Base-by-base conservation (phyloP, 2,797 vertebrate genomes). In the Neosilurus mollespiculum region DNA sequence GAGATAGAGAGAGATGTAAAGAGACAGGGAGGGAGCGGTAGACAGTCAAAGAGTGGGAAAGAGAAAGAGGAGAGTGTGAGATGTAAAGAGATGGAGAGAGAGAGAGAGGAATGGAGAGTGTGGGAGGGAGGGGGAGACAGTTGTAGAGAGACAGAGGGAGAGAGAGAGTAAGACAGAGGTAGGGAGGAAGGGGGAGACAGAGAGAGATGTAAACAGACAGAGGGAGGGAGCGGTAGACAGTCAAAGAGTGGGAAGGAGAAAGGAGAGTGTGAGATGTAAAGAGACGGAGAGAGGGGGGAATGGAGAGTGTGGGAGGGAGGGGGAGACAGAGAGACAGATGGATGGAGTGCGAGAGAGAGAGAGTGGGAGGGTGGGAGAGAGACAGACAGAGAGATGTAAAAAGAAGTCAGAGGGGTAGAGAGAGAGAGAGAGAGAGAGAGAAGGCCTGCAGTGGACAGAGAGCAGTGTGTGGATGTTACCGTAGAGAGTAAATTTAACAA, bases 381-480 rank as follows among this genome's bases (percentile, higher is more conserved):
- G 24, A 67, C 53, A 83, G 76, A 58, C 61, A 58, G 62, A 61
- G 49, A 3, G 26, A 73, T 30, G 30, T 30, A 30, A 30, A 30
- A 30, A 30, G 30, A 30, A 30, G 30, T 30, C 43, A 43, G 43
- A 43, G 43, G 0, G 43, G 8, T 73, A 53, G 62, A 2, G 43
- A 66, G 73, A 22, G 20, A 87, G 89, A 87, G 78, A 53, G 62
- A 2, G 43, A 66, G 73, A 22, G 20, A 87, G 89, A 87, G 64
- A 84, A 77, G 79, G 30, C 87, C 84, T 86, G 91, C 89, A 89
- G 89, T 81, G n/a, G 11, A 22, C 49, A 53, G 61, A 84, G 79
- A 69, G 26, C 78, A 73, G 58, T 76, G 69, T 81, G 87, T 91
- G 88, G 92, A 92, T 92, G 77, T 93, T 92, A 93, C 92, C 93